Percentiles rank a stretch among this genome's conserved stretches.
Conservation (phyloP, 1,140 invertebrate genomes). For the Temnothorax curvispinosus region DNA sequence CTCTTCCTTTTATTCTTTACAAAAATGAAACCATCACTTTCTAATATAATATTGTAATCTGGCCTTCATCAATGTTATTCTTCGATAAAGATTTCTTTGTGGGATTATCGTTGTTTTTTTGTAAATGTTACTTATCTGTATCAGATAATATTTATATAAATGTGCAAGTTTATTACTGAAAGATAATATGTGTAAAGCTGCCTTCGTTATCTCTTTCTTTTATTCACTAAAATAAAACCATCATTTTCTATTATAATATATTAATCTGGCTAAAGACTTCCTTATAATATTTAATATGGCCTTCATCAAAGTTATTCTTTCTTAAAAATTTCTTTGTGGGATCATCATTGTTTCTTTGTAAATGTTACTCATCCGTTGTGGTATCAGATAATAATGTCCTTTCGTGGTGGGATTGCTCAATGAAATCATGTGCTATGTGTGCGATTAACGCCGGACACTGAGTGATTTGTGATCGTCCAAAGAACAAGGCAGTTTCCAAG, state of each 20-base stretch:
- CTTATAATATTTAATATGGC: background rate
- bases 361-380: conserved; percentile 15
- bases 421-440: conserved; percentile 25
- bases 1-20: background rate
- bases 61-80: background rate
- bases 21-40: background rate
- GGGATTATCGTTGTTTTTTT: background rate
- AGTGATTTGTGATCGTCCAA: conserved; percentile 58
- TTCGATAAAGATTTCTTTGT: background rate
- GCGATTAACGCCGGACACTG: conserved; percentile 42
- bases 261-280: conserved; percentile 4
- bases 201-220: background rate
- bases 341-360: background rate
- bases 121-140: conserved; percentile 32
- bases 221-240: background rate
- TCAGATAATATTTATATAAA: conserved; percentile 39
- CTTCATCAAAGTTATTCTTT: background rate
- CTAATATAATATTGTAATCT: background rate
- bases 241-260: background rate
- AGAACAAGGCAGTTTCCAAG: conserved; percentile 31
- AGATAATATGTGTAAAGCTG: background rate
- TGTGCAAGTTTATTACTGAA: background rate
- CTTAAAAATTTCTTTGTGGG: background rate
- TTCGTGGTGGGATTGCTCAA: conserved; percentile 42
- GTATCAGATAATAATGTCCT: conserved; percentile 47